Evolutionary conservation across 2,797 vertebrate species (phyloP).

Genomic region (Amblyraja radiata): DNA sequence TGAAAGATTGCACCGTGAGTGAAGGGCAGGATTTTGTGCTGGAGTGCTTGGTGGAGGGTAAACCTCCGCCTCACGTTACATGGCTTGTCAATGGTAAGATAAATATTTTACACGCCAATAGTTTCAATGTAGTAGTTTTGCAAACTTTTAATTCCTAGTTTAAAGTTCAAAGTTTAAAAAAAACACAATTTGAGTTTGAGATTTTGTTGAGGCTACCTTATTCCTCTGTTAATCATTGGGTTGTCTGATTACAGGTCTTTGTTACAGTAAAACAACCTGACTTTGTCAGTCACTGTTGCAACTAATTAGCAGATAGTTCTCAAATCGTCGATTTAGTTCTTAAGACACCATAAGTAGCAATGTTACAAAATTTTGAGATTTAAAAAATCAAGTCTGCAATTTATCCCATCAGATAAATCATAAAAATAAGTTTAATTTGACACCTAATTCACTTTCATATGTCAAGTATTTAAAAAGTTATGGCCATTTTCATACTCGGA

Average conservation of each 20-base stretch:
- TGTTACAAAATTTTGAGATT: too few species aligned
- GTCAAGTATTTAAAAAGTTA: too few species aligned
- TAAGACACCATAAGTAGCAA: too few species aligned
- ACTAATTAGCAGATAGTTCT: neutral
- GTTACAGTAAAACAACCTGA: neutral
- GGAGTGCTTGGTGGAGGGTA: constrained; percentile 61
- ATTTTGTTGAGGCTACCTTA: neutral
- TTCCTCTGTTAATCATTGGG: neutral
- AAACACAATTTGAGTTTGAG: constrained; percentile 20
- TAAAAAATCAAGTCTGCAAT: too few species aligned
- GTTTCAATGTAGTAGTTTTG: neutral
- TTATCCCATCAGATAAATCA: too few species aligned
- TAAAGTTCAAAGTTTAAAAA: neutral
- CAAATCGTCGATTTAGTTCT: too few species aligned
- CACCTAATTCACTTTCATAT: too few species aligned
- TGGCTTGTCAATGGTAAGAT: constrained; percentile 79
- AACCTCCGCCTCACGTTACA: constrained; percentile 59
- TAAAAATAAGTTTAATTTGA: too few species aligned
- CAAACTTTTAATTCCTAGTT: neutral
- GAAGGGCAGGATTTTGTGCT: constrained; percentile 72
- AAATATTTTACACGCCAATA: neutral
- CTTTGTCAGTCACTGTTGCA: neutral
- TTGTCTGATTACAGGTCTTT: neutral
- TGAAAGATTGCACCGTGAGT: constrained; percentile 59
- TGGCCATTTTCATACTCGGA: too few species aligned